phyloP scores from a whole-genome alignment of 1,140 invertebrate genomes.

The Aphelinus certus region DNA sequence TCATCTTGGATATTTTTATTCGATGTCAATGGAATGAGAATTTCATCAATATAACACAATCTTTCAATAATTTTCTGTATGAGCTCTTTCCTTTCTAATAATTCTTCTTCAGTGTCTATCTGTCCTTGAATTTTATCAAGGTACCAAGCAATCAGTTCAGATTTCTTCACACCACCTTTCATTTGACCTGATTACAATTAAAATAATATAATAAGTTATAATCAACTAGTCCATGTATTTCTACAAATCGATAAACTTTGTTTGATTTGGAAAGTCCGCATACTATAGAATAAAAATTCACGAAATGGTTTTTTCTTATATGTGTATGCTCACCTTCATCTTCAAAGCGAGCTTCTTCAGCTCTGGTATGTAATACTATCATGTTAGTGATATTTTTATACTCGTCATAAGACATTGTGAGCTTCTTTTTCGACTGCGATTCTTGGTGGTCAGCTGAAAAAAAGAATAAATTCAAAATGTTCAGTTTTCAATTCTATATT shows the following conservation, averaged over 20 bases:
- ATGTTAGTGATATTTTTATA: conserved; percentile 94
- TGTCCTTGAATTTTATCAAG: conserved; percentile 87
- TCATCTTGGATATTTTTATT: conserved; percentile 73
- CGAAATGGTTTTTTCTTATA: no score
- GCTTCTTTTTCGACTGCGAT: conserved; percentile 76
- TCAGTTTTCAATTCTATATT: no score
- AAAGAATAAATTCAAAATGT: no score
- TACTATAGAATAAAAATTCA: no score
- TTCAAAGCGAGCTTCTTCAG: conserved; percentile 78
- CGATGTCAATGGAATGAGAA: conserved; percentile 87
- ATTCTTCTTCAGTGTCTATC: conserved; percentile 90
- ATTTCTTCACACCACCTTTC: conserved; percentile 71
- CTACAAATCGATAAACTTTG: no score
- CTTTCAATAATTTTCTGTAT: conserved; percentile 97
- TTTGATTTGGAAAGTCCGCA: no score
- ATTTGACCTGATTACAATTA: conserved; percentile 45
- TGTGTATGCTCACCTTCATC: conserved; percentile 66
- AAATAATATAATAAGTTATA: background rate
- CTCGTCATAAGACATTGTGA: conserved; percentile 93
- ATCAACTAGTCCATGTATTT: no score
- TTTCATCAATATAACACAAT: conserved; percentile 90
- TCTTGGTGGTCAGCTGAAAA: no score
- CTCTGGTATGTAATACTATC: conserved; percentile 88
- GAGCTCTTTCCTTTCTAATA: conserved; percentile 87
- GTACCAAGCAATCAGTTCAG: conserved; percentile 94